Percentiles rank a stretch among this genome's conserved stretches.
These are phyloP conservation scores for Synanthedon formicaeformis DNA, from an alignment of 2,888 invertebrate genomes.

Conservation along the genomic window DNA sequence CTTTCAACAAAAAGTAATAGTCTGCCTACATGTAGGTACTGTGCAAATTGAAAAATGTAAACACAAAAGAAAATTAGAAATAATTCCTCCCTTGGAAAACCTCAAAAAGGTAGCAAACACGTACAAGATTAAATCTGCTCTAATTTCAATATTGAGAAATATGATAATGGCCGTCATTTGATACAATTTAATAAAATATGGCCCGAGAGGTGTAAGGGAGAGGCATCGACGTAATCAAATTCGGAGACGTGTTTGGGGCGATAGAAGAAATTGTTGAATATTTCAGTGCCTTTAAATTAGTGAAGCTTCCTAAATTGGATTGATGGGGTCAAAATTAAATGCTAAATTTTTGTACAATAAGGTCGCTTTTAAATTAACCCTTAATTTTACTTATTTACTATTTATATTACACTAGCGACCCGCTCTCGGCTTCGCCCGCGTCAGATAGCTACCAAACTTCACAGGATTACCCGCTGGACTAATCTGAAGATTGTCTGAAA, in stretches of 20 bases:
- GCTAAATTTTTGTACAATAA: too few species aligned
- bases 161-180: constrained; percentile 14
- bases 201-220: neutral
- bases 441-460: too few species aligned
- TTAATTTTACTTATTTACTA: too few species aligned
- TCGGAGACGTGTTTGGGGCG: neutral
- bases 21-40: too few species aligned
- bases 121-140: constrained; percentile 13
- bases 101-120: neutral
- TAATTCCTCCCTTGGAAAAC: neutral
- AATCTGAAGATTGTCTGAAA: too few species aligned
- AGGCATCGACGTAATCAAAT: neutral
- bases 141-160: constrained; percentile 24
- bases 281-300: constrained; percentile 1
- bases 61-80: neutral
- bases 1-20: too few species aligned
- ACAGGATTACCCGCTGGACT: too few species aligned
- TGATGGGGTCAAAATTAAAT: too few species aligned
- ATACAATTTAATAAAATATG: constrained; percentile 20
- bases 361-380: too few species aligned
- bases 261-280: constrained; percentile 3
- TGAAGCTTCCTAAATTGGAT: too few species aligned
- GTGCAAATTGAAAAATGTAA: neutral
- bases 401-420: too few species aligned
- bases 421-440: too few species aligned